Evolutionary conservation across 2,888 invertebrate genomes (phyloP), one percentile per base, ranked within the genome.

Genomic region (Drosophila bunnanda): DNA sequence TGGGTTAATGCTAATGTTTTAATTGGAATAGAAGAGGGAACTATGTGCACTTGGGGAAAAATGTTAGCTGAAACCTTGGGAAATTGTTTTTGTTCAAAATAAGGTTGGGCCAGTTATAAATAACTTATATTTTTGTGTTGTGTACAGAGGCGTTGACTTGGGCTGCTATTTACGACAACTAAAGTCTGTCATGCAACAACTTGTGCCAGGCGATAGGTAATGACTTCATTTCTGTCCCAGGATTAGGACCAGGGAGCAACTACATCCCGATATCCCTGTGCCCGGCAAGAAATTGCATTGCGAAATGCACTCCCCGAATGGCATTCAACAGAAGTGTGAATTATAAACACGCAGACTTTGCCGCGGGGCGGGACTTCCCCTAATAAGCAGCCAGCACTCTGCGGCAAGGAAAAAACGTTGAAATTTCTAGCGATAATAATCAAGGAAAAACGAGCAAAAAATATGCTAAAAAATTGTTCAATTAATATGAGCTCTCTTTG

Each of bases 341-440:
- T 87, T 83, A 86, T 81, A 80, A 86, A 75, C 83, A 83, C 87
- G 83, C 83, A 84, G 87, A 67, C 71, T 50, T 52, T 53, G 75
- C 76, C 80, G 50, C 55, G 59, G 48, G 62, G 57, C 57, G 66
- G 60, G 15, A 15, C 44, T 25, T 25, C 66, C 58, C 72, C 72
- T 83, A 82, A 81, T 83, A 81, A 77, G 69, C 58, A 57, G 52
- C 43, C 61, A 50, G 56, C 67, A 80, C 73, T 78, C 60, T 36
- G 81, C 15, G 78, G 69, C 53, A 44, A 53, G 28, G 50, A 65
- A 73, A 76, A 70, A 78, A 55, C 60, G 61, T 79, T 59, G 66
- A 66, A 74, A 67, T 22, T 67, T 68, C 75, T 32, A 57, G 73
- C 79, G 86, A 82, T 82, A 86, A 78, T 83, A 80, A 86, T 82